phyloP scores from a whole-genome alignment of 2,797 vertebrate genomes.

The Mareca strepera region DNA sequence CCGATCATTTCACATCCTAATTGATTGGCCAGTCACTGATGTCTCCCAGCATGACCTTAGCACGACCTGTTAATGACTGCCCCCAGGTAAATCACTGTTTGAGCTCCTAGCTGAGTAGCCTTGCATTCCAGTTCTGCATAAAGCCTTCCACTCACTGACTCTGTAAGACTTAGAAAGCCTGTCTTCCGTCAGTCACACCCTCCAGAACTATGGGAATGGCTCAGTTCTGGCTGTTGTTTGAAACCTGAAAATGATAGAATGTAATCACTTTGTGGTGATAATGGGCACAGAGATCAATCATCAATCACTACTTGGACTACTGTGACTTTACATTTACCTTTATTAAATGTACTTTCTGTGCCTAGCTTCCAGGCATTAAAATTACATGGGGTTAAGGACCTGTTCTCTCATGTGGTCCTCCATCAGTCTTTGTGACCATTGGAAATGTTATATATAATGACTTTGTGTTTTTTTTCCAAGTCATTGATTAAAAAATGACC shows the following conservation, averaged over 20 bases:
- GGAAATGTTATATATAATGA: slow-evolving; percentile 38
- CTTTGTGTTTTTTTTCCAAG: neutral
- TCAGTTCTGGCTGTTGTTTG: neutral
- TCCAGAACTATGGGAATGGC: neutral
- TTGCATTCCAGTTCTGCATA: neutral
- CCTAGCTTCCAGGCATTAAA: slow-evolving; percentile 12
- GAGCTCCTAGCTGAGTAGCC: neutral
- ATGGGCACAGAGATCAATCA: slow-evolving; percentile 3
- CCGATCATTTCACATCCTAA: neutral
- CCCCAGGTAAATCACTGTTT: neutral
- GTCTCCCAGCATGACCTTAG: neutral
- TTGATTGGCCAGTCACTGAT: neutral
- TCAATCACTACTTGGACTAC: neutral
- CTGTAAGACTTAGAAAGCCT: neutral
- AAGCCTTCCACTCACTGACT: accelerated
- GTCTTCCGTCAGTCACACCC: neutral
- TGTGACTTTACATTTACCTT: neutral
- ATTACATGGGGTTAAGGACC: neutral
- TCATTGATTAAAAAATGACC: slow-evolving; percentile 28
- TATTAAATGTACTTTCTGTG: neutral
- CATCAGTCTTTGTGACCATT: slow-evolving; percentile 24
- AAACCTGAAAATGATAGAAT: neutral
- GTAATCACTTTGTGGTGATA: neutral
- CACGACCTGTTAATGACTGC: neutral
- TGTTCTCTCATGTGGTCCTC: neutral